These are phyloP conservation scores for Loris lydekkerianus DNA, from an alignment of 2,797 vertebrate genomes.

Conservation along the genomic window DNA sequence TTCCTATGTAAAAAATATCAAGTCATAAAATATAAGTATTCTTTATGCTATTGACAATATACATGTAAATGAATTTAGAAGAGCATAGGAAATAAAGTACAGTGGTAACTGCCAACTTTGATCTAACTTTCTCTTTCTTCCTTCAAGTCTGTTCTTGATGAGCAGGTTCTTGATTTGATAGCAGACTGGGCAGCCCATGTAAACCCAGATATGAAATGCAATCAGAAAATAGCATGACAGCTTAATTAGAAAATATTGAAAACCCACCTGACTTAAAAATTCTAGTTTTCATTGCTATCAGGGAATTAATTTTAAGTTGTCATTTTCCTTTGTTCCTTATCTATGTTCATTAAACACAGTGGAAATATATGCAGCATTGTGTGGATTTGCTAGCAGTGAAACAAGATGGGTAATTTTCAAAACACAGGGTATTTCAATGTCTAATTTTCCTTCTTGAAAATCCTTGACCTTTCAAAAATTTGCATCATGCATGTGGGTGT, in stretches of 20 bases:
- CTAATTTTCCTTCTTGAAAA: conserved; percentile 65
- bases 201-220: conserved; percentile 42
- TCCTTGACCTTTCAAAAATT: conserved; percentile 61
- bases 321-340: background rate
- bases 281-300: conserved; percentile 26
- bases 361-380: background rate
- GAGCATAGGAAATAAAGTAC: background rate
- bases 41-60: background rate
- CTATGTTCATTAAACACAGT: background rate
- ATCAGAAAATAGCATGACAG: conserved; percentile 39
- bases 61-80: background rate
- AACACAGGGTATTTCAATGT: background rate
- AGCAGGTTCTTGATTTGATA: background rate
- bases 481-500: background rate
- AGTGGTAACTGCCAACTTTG: background rate
- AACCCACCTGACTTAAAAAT: background rate
- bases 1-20: background rate
- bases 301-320: conserved; percentile 21
- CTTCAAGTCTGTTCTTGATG: background rate
- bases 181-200: background rate
- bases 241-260: conserved; percentile 18
- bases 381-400: background rate
- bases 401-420: background rate
- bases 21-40: background rate
- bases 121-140: background rate